Conservation (phyloP, 2,113 vertebrate species). For the Tauraco erythrolophus region DNA sequence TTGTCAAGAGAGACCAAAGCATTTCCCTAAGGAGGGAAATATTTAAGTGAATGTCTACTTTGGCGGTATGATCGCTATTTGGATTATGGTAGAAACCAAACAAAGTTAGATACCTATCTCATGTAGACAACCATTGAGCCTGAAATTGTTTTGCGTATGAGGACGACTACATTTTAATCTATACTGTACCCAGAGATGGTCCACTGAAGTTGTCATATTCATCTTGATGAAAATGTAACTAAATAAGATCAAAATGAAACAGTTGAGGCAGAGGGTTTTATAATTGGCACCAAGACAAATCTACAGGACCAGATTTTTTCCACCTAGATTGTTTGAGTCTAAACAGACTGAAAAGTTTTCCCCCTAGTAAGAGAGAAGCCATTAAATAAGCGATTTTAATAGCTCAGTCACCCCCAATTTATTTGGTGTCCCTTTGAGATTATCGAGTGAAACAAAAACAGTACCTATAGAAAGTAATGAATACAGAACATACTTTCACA, state of each 20-base stretch:
- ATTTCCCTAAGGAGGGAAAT: background rate
- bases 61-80: background rate
- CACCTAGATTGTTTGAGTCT: conserved; percentile 76
- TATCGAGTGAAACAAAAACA: conserved; percentile 68
- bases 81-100: background rate
- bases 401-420: conserved; percentile 68
- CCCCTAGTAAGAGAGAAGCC: conserved; percentile 52
- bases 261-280: conserved; percentile 65
- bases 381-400: conserved; percentile 74
- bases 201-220: conserved; percentile 10
- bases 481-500: conserved; percentile 35
- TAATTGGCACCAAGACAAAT: conserved; percentile 67
- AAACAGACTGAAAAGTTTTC: conserved; percentile 74
- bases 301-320: conserved; percentile 70
- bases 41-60: background rate
- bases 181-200: conserved; percentile 24
- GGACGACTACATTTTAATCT: background rate
- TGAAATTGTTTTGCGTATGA: background rate
- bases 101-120: background rate
- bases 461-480: conserved; percentile 13
- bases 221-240: conserved; percentile 49
- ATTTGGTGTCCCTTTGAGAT: conserved; percentile 66
- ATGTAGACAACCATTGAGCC: background rate
- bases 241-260: conserved; percentile 72
- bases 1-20: background rate